Evolutionary conservation across 35 echinoderm and acorn worm genomes (phyloP).

Genomic region (Amphiura filiformis): DNA sequence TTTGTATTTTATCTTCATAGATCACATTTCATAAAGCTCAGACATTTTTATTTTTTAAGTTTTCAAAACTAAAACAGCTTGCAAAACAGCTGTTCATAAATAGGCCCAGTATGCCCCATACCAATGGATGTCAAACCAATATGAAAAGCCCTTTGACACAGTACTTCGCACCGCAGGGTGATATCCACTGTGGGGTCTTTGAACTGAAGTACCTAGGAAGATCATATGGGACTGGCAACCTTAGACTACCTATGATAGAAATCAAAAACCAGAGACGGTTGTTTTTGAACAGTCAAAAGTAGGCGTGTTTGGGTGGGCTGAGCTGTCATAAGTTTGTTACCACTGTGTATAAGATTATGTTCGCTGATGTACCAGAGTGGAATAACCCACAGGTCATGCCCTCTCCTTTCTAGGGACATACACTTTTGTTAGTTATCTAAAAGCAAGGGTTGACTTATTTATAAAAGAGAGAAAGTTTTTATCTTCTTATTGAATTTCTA

Average conservation of each 20-base stretch:
- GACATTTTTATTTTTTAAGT: too few relatives aligned
- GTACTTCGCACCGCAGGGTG: background rate
- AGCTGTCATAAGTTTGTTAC: background rate
- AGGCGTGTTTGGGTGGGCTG: conserved; percentile 7
- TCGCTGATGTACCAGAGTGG: background rate
- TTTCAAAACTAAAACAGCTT: background rate
- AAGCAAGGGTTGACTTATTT: too few relatives aligned
- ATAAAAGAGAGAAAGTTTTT: too few relatives aligned
- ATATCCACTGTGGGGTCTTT: background rate
- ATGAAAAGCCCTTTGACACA: background rate
- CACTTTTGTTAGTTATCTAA: too few relatives aligned
- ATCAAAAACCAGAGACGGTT: background rate
- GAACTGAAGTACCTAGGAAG: background rate
- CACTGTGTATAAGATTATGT: too few relatives aligned
- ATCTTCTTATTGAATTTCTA: too few relatives aligned
- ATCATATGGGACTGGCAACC: background rate
- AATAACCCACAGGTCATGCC: background rate
- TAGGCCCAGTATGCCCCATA: background rate
- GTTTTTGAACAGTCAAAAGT: background rate
- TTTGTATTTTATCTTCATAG: too few relatives aligned
- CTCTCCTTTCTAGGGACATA: background rate
- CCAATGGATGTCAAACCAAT: background rate
- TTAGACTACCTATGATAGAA: background rate
- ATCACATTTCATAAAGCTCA: too few relatives aligned
- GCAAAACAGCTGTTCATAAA: background rate